Evolutionary conservation across 2,797 vertebrate species (phyloP).

Genomic region (Emydoidea blandingii): DNA sequence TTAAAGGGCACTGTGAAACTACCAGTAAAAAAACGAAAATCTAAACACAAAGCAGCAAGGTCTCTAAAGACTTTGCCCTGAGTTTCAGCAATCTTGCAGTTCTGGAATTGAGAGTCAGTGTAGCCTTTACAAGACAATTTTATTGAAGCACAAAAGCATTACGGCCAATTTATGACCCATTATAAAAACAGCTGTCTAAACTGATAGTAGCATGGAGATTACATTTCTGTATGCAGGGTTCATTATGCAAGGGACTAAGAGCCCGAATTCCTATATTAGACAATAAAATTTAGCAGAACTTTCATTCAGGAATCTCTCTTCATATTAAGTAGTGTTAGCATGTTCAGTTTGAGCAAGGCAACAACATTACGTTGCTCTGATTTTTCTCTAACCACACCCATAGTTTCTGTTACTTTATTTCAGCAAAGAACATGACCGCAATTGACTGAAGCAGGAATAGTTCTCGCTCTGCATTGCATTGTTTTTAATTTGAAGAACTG

Average conservation of each 20-base stretch:
- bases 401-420: neutral
- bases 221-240: rapidly evolving
- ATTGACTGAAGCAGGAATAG: neutral
- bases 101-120: neutral
- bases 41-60: neutral
- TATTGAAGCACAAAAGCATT: neutral
- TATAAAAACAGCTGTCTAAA: neutral
- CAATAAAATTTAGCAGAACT: rapidly evolving
- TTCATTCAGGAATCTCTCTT: rapidly evolving
- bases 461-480: rapidly evolving
- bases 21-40: neutral
- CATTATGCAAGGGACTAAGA: rapidly evolving
- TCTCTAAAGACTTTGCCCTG: neutral
- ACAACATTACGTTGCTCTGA: neutral
- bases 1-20: neutral
- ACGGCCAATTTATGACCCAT: neutral
- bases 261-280: rapidly evolving
- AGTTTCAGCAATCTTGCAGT: neutral
- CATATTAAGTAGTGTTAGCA: neutral
- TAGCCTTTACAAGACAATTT: neutral
- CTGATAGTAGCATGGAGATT: neutral
- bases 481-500: neutral
- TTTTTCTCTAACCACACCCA: neutral
- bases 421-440: neutral
- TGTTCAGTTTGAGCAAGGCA: neutral